Conservation (phyloP, 2,797 vertebrate genomes). For the Mus caroli region DNA sequence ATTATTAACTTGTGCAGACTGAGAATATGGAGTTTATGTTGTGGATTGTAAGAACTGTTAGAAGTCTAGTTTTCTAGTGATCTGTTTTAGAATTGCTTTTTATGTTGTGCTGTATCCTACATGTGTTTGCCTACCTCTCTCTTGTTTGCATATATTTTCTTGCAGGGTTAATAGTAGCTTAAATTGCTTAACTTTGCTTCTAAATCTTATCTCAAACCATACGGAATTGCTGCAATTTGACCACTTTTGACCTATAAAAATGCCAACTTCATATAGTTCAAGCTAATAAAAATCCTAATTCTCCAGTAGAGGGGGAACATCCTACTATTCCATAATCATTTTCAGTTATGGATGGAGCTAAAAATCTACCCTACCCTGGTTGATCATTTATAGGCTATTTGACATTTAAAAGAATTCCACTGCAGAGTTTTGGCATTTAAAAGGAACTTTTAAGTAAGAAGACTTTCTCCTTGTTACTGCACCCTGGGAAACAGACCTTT, state of each 20-base stretch:
- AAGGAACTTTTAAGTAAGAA: slow-evolving; percentile 50
- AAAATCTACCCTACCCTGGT: slow-evolving; percentile 14
- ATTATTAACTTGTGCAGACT: slow-evolving; percentile 4
- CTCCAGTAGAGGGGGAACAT: slow-evolving; percentile 39
- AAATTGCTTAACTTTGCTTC: slow-evolving; percentile 9
- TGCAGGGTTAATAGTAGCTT: not conserved
- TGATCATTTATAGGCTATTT: slow-evolving; percentile 54
- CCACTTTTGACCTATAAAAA: slow-evolving; percentile 37
- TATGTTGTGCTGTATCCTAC: not conserved
- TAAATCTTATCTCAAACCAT: slow-evolving; percentile 51
- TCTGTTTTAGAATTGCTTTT: slow-evolving; percentile 21
- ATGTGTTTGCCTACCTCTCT: not conserved
- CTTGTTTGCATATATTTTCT: slow-evolving; percentile 60
- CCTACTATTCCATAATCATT: slow-evolving; percentile 24
- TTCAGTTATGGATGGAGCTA: slow-evolving; percentile 49
- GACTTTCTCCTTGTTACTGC: not conserved
- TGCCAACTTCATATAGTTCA: slow-evolving; percentile 37
- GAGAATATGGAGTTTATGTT: not conserved
- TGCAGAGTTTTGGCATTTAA: slow-evolving; percentile 59
- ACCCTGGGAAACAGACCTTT: slow-evolving; percentile 43
- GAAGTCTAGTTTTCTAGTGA: slow-evolving; percentile 46
- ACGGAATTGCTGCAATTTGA: slow-evolving; percentile 42
- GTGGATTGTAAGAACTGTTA: not conserved
- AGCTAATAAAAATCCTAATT: slow-evolving; percentile 58
- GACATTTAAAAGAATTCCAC: slow-evolving; percentile 63